Evolutionary conservation across 1,140 invertebrate species (phyloP).

Genomic region (Grapholita molesta): DNA sequence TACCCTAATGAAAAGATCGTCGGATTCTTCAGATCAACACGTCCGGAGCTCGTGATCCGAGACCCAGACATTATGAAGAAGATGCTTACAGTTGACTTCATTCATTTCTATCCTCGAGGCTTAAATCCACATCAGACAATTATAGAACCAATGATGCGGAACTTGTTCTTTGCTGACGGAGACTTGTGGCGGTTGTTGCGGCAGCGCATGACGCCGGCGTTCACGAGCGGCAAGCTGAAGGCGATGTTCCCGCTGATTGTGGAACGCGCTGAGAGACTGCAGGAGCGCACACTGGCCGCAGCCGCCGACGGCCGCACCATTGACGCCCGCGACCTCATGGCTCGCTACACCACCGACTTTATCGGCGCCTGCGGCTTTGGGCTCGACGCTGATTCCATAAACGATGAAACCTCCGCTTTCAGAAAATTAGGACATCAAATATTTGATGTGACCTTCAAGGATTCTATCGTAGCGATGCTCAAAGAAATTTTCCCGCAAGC

Average conservation of each 20-base stretch:
- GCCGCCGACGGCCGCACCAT: constrained; percentile 31
- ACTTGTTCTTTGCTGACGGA: constrained; percentile 38
- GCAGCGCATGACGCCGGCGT: constrained; percentile 78
- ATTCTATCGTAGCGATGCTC: constrained; percentile 24
- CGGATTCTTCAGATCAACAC: constrained; percentile 24
- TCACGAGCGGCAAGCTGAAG: constrained; percentile 79
- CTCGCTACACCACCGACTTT: constrained; percentile 72
- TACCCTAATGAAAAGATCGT: constrained; percentile 34
- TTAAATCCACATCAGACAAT: constrained; percentile 19
- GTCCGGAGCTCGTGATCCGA: constrained; percentile 25
- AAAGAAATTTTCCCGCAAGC: constrained; percentile 44
- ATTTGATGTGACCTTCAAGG: constrained; percentile 36
- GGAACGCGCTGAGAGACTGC: constrained; percentile 54
- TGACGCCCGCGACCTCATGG: constrained; percentile 68
- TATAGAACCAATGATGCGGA: constrained; percentile 25
- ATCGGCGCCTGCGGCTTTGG: constrained; percentile 73
- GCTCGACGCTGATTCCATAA: constrained; percentile 54
- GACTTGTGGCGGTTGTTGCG: constrained; percentile 78
- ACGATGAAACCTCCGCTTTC: constrained; percentile 55
- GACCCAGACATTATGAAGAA: constrained; percentile 33
- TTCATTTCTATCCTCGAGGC: constrained; percentile 31
- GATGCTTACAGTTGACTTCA: constrained; percentile 31
- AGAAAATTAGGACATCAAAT: constrained; percentile 56
- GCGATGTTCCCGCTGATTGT: constrained; percentile 73
- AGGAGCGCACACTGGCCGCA: constrained; percentile 29